A percentile compares a stretch with the other conserved stretches of the same genome.
Conservation (phyloP, 2,113 vertebrate genomes). For the Beaufortia kweichowensis region DNA sequence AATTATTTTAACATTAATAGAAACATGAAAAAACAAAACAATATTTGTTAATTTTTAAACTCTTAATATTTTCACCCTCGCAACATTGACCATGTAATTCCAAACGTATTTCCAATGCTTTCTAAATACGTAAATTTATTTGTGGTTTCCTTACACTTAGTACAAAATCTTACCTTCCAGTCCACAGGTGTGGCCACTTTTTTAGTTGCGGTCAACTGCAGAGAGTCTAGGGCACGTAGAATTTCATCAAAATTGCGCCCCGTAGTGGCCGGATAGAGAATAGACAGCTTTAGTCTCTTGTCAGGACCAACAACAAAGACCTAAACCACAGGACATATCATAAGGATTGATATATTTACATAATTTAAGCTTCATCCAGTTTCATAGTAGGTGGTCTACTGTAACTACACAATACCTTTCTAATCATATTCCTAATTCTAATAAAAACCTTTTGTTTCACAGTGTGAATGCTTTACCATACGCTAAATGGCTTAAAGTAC, state of each 20-base stretch:
- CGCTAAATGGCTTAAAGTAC: no score
- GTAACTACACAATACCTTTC: no score
- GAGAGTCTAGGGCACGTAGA: conserved; percentile 88
- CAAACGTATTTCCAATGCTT: background rate
- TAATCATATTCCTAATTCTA: no score
- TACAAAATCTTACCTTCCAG: conserved; percentile 84
- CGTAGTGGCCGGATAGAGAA: conserved; percentile 95
- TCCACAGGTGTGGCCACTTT: conserved; percentile 93
- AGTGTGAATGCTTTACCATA: no score
- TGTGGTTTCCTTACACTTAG: background rate
- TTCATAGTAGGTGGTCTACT: no score
- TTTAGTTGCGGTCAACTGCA: conserved; percentile 90
- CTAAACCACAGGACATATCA: conserved; percentile 64
- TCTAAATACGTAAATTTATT: background rate
- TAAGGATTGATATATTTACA: background rate
- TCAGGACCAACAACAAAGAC: conserved; percentile 94
- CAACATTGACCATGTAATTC: background rate
- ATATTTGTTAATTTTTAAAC: no score
- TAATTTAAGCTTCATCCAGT: background rate
- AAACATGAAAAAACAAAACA: background rate
- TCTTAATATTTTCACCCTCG: no score
- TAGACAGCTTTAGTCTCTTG: conserved; percentile 94
- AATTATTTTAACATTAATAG: background rate
- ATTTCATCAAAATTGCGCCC: conserved; percentile 96
- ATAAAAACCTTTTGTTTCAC: no score